Evolutionary conservation across 2,888 invertebrate genomes (phyloP).

Genomic region (Creontiades dilutus): DNA sequence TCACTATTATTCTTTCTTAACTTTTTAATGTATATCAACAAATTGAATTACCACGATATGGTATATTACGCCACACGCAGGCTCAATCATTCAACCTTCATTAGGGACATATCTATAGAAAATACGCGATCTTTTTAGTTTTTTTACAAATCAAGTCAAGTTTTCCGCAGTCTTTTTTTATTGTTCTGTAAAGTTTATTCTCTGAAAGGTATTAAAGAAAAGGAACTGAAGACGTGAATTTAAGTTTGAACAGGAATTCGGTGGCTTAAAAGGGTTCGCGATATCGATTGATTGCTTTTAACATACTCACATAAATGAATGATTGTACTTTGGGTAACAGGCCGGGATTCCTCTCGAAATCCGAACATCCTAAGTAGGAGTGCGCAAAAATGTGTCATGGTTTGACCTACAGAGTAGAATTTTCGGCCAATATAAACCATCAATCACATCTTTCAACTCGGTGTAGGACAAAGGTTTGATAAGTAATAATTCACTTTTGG

Average conservation of each 20-base stretch:
- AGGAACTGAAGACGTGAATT: background rate
- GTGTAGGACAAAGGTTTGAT: no score
- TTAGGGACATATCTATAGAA: background rate
- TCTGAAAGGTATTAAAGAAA: background rate
- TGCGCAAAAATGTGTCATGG: background rate
- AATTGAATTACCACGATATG: background rate
- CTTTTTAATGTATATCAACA: no score
- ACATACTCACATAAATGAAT: background rate
- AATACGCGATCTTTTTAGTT: background rate
- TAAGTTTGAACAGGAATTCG: no score
- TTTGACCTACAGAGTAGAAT: background rate
- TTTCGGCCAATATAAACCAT: no score
- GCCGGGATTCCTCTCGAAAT: no score
- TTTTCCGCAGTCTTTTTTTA: slow-evolving; percentile 22
- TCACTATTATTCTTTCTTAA: background rate
- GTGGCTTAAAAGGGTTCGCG: background rate
- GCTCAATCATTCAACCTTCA: background rate
- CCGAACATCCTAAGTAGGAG: no score
- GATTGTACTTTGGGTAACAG: background rate
- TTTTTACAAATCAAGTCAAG: background rate
- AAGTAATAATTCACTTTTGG: no score
- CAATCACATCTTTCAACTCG: no score
- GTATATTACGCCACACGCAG: slow-evolving; percentile 18
- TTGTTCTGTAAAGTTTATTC: background rate
- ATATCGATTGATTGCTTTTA: background rate